A percentile compares a stretch with the other conserved stretches of the same genome.
phyloP scores from a whole-genome alignment of 2,113 vertebrate genomes.

The Serinus canaria region DNA sequence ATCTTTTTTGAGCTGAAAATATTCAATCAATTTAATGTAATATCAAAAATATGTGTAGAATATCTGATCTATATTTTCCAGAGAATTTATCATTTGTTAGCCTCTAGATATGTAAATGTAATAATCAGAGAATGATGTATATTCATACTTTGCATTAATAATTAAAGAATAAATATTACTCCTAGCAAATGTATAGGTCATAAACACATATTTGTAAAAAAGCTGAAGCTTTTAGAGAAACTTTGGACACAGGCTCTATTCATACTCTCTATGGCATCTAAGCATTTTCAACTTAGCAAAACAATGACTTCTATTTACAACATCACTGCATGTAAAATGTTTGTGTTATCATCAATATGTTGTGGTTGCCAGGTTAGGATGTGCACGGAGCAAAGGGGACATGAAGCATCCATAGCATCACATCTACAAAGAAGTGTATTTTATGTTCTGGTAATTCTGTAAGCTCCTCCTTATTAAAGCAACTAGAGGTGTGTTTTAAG shows the following conservation, averaged over 20 bases:
- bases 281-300: not conserved
- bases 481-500: not conserved
- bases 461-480: not conserved
- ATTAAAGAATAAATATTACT: not conserved
- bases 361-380: not conserved
- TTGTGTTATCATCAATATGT: not conserved
- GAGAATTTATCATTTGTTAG: not conserved
- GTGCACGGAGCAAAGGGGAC: not conserved
- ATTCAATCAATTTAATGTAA: not conserved
- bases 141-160: not conserved
- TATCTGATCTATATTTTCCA: not conserved
- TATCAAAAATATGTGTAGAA: not conserved
- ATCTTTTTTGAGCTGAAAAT: not conserved
- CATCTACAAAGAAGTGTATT: not conserved
- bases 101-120: not conserved
- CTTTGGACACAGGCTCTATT: not conserved
- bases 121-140: not conserved
- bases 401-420: accelerated
- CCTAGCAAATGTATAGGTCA: not conserved
- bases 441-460: not conserved
- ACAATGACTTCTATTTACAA: not conserved
- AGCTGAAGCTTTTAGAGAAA: not conserved
- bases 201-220: not conserved
- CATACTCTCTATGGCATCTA: not conserved
- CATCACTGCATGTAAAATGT: not conserved